phyloP scores from a whole-genome alignment of 2,797 vertebrate genomes.

The Tarsius wallacei region DNA sequence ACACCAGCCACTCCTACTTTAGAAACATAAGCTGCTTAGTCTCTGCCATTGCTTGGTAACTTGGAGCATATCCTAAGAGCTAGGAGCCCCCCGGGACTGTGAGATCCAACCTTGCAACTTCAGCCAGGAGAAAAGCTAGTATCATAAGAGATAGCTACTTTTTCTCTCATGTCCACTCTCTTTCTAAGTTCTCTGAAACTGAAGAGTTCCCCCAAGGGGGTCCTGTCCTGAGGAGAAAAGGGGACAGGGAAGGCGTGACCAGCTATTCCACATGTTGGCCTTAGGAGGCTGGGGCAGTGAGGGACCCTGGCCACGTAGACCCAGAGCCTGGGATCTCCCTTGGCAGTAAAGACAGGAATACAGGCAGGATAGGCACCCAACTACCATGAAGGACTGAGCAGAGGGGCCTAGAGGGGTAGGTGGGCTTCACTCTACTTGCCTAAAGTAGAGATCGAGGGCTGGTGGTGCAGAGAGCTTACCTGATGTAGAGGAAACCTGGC shows the following conservation, averaged over 20 bases:
- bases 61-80: neutral
- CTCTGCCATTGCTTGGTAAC: constrained; percentile 61
- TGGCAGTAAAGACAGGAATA: neutral
- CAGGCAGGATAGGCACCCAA: neutral
- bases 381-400: neutral
- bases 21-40: constrained; percentile 53
- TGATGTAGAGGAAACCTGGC: neutral
- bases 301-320: neutral
- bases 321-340: neutral
- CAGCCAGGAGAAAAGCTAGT: neutral
- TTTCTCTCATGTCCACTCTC: neutral
- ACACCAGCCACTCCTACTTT: constrained; percentile 64
- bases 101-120: constrained; percentile 4
- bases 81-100: neutral
- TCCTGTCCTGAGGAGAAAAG: neutral
- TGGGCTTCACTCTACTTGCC: neutral
- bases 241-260: neutral
- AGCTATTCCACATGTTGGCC: neutral
- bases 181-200: neutral
- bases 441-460: neutral
- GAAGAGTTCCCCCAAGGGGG: neutral
- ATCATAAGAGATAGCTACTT: neutral
- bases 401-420: rapidly evolving
- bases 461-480: neutral
- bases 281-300: neutral